Base-by-base conservation (phyloP, 2,113 vertebrate genomes). In the Syrmaticus mikado region DNA sequence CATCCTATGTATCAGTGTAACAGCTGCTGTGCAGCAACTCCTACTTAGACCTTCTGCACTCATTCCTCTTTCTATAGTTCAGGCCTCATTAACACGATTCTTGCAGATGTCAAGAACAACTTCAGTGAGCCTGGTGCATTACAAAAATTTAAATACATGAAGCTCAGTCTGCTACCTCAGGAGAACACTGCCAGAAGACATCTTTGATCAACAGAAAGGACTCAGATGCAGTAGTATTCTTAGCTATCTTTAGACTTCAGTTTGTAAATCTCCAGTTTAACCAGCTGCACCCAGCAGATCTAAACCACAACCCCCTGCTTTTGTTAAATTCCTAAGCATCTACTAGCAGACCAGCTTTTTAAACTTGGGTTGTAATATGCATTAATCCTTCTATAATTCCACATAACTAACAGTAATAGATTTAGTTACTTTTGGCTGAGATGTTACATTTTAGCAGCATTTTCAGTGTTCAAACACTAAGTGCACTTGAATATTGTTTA, bases 401-500 rank as follows among this genome's bases (percentile, higher is more conserved):
- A 76, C 13, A n/a, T 53, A 71, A 57, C 62, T 65, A 90, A 53
- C 9, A 81, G 20, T 13, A 89, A 85, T 21, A 65, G 36, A 68
- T 75, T 82, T 73, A 30, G 53, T 65, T 92, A 76, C n/a, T 30
- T 91, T 79, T 64, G 55, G 45, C 50, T n/a, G 38, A 76, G 72
- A 71, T 85, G 30, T 85, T 48, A 32, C 21, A 16, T 36, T 83
- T 77, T 38, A 89, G 45, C 22, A 87, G 41, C 60, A 50, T 79
- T 91, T 79, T 85, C 46, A 50, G 22, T 55, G 55, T 90, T 85
- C 91, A 81, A 93, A 92, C 67, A 82, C 53, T 64, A 85, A 90
- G 60, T 45, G 74, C 62, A 75, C 40, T 93, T 86, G 75, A 91
- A 88, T 34, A 77, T 57, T 82, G 86, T 89, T 89, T 27, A 67